Evolutionary conservation across 2,797 vertebrate genomes (phyloP).

Genomic region (Myotis findleyi): DNA sequence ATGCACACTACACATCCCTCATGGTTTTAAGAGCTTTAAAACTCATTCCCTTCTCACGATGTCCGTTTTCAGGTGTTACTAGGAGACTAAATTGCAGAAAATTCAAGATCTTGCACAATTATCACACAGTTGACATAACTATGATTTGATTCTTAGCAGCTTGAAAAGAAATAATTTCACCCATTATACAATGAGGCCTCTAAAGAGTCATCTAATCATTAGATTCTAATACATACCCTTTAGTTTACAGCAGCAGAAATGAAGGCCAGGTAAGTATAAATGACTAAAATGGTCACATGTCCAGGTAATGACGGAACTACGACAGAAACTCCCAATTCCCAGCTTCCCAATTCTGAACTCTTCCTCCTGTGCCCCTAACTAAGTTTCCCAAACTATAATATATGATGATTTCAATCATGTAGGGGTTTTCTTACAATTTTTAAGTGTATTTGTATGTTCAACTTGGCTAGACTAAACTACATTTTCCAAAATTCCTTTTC

Average conservation of each 20-base stretch:
- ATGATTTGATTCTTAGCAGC: background rate
- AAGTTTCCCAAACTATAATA: background rate
- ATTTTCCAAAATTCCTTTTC: background rate
- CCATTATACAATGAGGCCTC: background rate
- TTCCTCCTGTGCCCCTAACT: background rate
- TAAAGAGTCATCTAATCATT: background rate
- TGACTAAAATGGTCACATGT: background rate
- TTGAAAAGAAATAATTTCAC: background rate
- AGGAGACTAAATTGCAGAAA: background rate
- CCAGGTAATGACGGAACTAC: background rate
- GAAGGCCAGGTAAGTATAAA: background rate
- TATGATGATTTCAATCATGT: background rate
- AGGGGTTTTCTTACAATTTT: background rate
- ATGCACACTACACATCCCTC: background rate
- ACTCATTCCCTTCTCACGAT: background rate
- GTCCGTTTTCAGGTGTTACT: background rate
- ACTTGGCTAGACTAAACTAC: background rate
- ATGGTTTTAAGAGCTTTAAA: slow-evolving; percentile 23
- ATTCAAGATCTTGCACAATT: background rate
- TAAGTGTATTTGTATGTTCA: background rate
- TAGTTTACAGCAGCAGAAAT: background rate
- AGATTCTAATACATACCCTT: background rate
- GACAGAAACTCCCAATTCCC: background rate
- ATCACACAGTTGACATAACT: background rate
- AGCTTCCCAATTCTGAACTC: background rate